Conservation (phyloP, 2,113 vertebrate genomes). For the Serilophus lunatus region DNA sequence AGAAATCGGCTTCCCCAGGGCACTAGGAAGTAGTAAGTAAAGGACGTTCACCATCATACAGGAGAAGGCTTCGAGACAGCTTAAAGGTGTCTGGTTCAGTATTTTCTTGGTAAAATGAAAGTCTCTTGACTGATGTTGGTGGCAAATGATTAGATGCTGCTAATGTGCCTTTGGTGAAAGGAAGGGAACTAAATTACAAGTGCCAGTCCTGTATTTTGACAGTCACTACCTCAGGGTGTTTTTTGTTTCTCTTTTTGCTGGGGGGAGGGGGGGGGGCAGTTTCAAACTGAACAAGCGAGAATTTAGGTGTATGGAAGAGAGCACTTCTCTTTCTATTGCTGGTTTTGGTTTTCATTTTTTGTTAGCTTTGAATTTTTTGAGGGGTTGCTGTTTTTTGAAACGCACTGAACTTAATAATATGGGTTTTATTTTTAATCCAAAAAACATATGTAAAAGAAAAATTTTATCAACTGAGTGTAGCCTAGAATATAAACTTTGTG, state of each 20-base stretch:
- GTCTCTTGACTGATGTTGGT: not conserved
- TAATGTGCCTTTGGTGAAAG: not conserved
- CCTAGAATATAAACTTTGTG: not conserved
- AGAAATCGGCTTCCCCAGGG: slow-evolving; percentile 51
- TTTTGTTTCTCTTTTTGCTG: not conserved
- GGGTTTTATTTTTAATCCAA: slow-evolving; percentile 40
- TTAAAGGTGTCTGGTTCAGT: not conserved
- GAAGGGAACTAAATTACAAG: slow-evolving; percentile 63
- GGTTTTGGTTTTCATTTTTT: not conserved
- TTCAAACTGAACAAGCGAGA: slow-evolving; percentile 16
- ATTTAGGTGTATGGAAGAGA: slow-evolving; percentile 18
- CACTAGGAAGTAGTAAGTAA: slow-evolving; percentile 61
- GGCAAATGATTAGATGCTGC: not conserved
- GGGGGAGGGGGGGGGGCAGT: not conserved
- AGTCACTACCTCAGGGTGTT: slow-evolving; percentile 73
- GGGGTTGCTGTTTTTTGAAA: not conserved
- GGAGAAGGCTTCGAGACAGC: not conserved
- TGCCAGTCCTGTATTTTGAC: slow-evolving; percentile 69
- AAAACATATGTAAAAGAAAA: slow-evolving; percentile 15
- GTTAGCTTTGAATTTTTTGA: not conserved
- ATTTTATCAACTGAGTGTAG: not conserved
- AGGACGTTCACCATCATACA: accelerated
- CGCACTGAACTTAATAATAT: not conserved
- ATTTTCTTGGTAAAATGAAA: not conserved
- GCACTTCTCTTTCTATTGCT: not conserved